These are phyloP conservation scores for Temnothorax longispinosus DNA, from an alignment of 1,140 invertebrate species.

Conservation along the genomic window DNA sequence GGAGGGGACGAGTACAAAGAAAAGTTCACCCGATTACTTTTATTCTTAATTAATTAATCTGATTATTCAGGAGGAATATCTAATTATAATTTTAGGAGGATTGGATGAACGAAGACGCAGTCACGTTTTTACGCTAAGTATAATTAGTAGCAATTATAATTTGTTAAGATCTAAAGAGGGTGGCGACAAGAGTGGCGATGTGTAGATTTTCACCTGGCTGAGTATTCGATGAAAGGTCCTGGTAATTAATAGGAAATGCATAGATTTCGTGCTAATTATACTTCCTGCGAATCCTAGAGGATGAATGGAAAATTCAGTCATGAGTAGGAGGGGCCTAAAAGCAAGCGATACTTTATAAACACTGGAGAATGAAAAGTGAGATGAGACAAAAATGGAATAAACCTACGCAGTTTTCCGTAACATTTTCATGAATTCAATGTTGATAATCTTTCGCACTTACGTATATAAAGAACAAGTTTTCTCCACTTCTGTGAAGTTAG, in stretches of 20 bases:
- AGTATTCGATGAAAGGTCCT: background rate
- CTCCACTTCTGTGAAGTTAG: no score
- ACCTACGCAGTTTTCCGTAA: background rate
- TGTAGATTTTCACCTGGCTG: background rate
- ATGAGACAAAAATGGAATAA: background rate
- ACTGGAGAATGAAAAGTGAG: background rate
- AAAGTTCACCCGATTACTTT: background rate
- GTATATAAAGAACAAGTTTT: background rate
- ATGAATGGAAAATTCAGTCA: background rate
- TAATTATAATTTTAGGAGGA: no score
- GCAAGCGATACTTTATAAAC: background rate
- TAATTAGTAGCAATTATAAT: slow-evolving; percentile 1
- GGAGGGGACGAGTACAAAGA: background rate
- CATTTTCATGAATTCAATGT: background rate
- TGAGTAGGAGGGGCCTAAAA: background rate
- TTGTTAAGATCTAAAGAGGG: background rate
- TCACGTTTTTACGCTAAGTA: background rate
- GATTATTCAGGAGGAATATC: background rate
- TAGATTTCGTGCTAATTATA: background rate
- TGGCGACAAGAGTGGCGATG: background rate
- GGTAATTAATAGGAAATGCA: background rate
- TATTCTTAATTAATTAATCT: slow-evolving; percentile 11
- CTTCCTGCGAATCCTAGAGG: background rate
- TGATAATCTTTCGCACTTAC: slow-evolving; percentile 28
- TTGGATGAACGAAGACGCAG: slow-evolving; percentile 2